A percentile compares a stretch with the other conserved stretches of the same genome.
Conservation (phyloP, 2,797 vertebrate genomes). For the Chelonia mydas region DNA sequence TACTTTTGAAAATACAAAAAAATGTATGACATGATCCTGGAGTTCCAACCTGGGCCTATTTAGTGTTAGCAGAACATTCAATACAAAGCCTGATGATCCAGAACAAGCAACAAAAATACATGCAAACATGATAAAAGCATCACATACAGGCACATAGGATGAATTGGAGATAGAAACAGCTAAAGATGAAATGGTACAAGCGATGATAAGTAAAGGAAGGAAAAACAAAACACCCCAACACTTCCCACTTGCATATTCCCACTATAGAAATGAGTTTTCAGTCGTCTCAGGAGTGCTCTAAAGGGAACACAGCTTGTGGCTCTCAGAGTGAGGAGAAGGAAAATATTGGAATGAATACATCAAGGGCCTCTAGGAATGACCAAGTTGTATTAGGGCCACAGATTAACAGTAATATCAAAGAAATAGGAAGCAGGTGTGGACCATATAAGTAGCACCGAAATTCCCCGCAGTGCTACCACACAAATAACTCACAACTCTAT, state of each 20-base stretch:
- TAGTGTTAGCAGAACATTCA: not conserved
- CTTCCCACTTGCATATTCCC: not conserved
- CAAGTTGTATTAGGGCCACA: too few species aligned
- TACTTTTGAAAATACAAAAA: not conserved
- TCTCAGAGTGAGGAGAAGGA: not conserved
- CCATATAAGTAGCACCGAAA: too few species aligned
- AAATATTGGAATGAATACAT: too few species aligned
- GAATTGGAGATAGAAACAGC: too few species aligned
- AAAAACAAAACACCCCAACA: too few species aligned
- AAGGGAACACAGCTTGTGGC: not conserved
- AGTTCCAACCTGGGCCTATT: not conserved
- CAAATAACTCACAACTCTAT: too few species aligned
- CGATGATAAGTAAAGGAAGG: too few species aligned
- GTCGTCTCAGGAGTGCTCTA: not conserved
- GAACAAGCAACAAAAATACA: not conserved
- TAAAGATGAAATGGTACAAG: not conserved
- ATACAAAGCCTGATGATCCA: not conserved
- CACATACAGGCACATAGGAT: not conserved
- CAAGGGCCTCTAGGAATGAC: too few species aligned
- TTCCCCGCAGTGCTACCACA: too few species aligned
- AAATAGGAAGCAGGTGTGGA: too few species aligned
- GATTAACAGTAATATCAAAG: too few species aligned
- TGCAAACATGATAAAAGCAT: not conserved
- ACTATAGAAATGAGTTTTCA: not conserved
- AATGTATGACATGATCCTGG: too few species aligned